A percentile compares a stretch with the other conserved stretches of the same genome.
phyloP scores from a whole-genome alignment of 1,140 invertebrate species.

The Hesperophylax magnus region DNA sequence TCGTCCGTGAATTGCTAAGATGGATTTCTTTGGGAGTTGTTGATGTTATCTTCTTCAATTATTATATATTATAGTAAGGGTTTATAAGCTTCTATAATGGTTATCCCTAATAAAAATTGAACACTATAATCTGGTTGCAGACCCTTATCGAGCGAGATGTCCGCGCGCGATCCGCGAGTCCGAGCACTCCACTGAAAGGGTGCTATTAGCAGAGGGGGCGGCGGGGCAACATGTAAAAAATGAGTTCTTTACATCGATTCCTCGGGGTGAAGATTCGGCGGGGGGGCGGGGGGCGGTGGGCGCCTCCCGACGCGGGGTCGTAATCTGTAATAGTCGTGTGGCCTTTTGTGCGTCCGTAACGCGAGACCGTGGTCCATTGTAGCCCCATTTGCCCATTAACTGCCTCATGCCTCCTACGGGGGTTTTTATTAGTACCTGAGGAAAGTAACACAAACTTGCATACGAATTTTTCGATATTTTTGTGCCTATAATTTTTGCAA shows the following conservation, averaged over 20 bases:
- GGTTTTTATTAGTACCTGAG: not conserved
- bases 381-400: conserved; percentile 3
- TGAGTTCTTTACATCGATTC: conserved; percentile 11
- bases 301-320: not conserved
- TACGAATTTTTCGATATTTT: no score
- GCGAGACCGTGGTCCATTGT: not conserved
- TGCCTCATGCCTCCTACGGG: not conserved
- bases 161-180: not conserved
- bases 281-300: not conserved
- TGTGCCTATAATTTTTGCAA: no score
- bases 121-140: no score
- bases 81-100: no score
- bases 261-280: not conserved
- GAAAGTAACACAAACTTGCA: not conserved
- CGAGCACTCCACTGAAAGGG: not conserved
- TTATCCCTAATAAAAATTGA: no score
- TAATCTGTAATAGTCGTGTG: conserved; percentile 20
- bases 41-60: no score
- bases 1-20: no score
- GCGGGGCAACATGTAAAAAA: conserved; percentile 12
- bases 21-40: no score
- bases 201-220: not conserved
- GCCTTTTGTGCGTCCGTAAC: conserved; percentile 4
- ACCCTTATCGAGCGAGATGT: no score
- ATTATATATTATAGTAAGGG: no score